phyloP scores from a whole-genome alignment of 2,888 invertebrate species.

The Pandemis cinnamomeana region DNA sequence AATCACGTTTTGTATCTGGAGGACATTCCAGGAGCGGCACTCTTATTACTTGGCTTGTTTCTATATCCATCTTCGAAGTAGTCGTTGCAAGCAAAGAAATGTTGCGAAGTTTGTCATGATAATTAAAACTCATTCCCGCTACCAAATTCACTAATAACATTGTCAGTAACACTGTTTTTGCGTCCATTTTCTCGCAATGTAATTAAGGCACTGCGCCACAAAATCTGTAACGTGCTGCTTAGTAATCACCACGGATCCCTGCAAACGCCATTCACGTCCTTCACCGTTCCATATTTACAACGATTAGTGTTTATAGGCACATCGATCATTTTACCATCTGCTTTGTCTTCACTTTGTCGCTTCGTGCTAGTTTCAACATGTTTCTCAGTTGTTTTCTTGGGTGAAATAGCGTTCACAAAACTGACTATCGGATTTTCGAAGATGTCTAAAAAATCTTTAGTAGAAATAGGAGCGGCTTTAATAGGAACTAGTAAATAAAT shows the following conservation, averaged over 20 bases:
- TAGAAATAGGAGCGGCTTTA: slow-evolving; percentile 56
- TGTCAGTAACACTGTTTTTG: slow-evolving; percentile 55
- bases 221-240: slow-evolving; percentile 44
- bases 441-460: slow-evolving; percentile 61
- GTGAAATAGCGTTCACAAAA: slow-evolving; percentile 52
- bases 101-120: slow-evolving; percentile 58
- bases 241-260: slow-evolving; percentile 67
- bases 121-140: slow-evolving; percentile 57
- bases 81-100: slow-evolving; percentile 46
- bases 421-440: slow-evolving; percentile 74
- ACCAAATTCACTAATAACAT: slow-evolving; percentile 51
- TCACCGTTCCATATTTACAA: slow-evolving; percentile 56
- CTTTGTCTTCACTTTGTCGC: slow-evolving; percentile 39
- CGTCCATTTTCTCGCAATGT: slow-evolving; percentile 65
- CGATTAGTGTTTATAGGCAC: slow-evolving; percentile 63
- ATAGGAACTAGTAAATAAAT: slow-evolving; percentile 60
- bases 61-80: slow-evolving; percentile 47
- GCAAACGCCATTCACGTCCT: slow-evolving; percentile 69
- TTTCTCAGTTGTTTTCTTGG: slow-evolving; percentile 22
- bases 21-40: slow-evolving; percentile 65
- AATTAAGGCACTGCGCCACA: slow-evolving; percentile 58
- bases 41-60: slow-evolving; percentile 66
- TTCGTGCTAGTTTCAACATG: slow-evolving; percentile 31
- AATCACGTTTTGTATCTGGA: slow-evolving; percentile 60
- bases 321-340: slow-evolving; percentile 63